A percentile compares a stretch with the other conserved stretches of the same genome.
Evolutionary conservation across 2,113 vertebrate species (phyloP).

Genomic region (Triplophysa rosa): DNA sequence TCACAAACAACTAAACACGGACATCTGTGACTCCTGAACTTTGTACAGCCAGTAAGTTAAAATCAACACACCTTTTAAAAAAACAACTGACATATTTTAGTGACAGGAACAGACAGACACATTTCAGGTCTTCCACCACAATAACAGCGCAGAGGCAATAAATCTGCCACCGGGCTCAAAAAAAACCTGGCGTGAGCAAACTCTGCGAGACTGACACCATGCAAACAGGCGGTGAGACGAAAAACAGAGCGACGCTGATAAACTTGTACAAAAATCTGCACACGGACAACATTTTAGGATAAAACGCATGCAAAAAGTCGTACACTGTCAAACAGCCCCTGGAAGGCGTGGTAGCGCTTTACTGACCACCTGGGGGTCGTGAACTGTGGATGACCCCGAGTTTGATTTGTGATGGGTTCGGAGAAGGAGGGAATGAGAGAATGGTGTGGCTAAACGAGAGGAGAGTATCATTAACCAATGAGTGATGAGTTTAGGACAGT

Average conservation of each 20-base stretch:
- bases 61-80: slow-evolving; percentile 42
- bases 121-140: slow-evolving; percentile 51
- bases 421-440: slow-evolving; percentile 58
- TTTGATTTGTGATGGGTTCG: slow-evolving; percentile 88
- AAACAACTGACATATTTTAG: slow-evolving; percentile 49
- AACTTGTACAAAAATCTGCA: slow-evolving; percentile 36
- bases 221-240: slow-evolving; percentile 35
- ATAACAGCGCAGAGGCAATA: slow-evolving; percentile 52
- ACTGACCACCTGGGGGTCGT: slow-evolving; percentile 97
- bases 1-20: slow-evolving; percentile 17
- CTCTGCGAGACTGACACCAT: slow-evolving; percentile 25
- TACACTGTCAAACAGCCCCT: slow-evolving; percentile 35
- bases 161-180: slow-evolving; percentile 54
- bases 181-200: slow-evolving; percentile 38
- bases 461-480: slow-evolving; percentile 77
- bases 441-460: slow-evolving; percentile 59
- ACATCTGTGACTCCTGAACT: slow-evolving; percentile 16
- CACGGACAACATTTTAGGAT: slow-evolving; percentile 38
- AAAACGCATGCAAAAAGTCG: slow-evolving; percentile 36
- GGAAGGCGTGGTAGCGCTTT: slow-evolving; percentile 63
- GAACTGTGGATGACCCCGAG: slow-evolving; percentile 92
- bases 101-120: slow-evolving; percentile 55
- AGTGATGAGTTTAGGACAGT: slow-evolving; percentile 80
- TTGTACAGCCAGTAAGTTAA: slow-evolving; percentile 34
- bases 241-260: slow-evolving; percentile 27